Conservation (phyloP, 1,140 invertebrate genomes). For the Musca vetustissima region DNA sequence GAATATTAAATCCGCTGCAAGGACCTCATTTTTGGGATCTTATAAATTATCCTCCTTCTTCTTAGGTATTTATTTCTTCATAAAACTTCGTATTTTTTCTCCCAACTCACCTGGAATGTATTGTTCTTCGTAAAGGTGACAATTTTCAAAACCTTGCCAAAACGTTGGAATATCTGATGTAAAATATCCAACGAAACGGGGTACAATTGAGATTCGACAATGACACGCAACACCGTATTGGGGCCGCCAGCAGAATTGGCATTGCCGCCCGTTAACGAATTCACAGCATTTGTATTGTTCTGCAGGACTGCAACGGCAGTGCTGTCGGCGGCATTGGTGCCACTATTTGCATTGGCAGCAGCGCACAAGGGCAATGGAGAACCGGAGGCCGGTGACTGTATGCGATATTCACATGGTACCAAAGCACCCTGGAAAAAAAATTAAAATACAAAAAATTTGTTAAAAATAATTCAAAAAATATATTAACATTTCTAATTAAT, state of each 20-base stretch:
- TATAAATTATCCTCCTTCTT: no score
- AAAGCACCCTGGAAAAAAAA: constrained; percentile 61
- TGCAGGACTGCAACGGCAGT: constrained; percentile 44
- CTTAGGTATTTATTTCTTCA: no score
- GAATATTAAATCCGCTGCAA: no score
- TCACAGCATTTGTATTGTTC: constrained; percentile 54
- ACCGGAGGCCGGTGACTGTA: constrained; percentile 53
- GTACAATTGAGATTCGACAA: constrained; percentile 98
- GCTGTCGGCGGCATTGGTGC: constrained; percentile 38
- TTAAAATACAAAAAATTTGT: constrained; percentile 19
- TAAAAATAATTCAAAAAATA: no score
- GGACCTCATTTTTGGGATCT: no score
- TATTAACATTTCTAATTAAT: no score
- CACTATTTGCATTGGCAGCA: constrained; percentile 30
- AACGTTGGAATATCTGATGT: constrained; percentile 96
- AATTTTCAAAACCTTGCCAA: constrained; percentile 97
- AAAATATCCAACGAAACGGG: constrained; percentile 96
- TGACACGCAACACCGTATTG: constrained; percentile 95
- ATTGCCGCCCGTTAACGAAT: constrained; percentile 40
- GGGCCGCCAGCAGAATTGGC: constrained; percentile 81
- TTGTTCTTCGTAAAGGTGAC: constrained; percentile 99
- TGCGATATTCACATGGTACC: constrained; percentile 50
- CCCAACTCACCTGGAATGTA: constrained; percentile 80
- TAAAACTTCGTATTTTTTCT: no score
- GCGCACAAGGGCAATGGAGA: constrained; percentile 53